Evolutionary conservation across 2,888 invertebrate species (phyloP).

Genomic region (Stenurella melanura): DNA sequence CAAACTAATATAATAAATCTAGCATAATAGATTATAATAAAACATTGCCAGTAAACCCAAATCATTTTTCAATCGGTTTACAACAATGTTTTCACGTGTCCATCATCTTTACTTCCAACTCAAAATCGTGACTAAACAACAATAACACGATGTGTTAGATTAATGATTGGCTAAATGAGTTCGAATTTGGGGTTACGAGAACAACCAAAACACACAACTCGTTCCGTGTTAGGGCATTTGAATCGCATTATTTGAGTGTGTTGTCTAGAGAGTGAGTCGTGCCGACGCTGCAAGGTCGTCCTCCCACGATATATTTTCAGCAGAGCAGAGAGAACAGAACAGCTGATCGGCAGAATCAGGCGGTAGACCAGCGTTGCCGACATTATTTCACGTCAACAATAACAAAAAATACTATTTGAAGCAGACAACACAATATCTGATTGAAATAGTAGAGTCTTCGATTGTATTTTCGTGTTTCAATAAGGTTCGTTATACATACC

Average conservation of each 20-base stretch:
- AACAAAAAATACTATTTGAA: neutral
- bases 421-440: too few species aligned
- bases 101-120: neutral
- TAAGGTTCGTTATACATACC: too few species aligned
- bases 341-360: constrained; percentile 43
- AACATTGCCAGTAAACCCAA: neutral
- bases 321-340: constrained; percentile 47
- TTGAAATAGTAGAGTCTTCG: too few species aligned
- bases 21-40: neutral
- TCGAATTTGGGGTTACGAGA: constrained; percentile 39
- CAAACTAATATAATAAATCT: neutral
- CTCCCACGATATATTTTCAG: constrained; percentile 61
- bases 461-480: too few species aligned
- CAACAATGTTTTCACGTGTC: constrained; percentile 1
- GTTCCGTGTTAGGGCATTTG: constrained; percentile 41
- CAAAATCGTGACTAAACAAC: constrained; percentile 11
- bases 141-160: constrained; percentile 23
- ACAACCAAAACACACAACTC: constrained; percentile 37
- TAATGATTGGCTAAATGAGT: constrained; percentile 36
- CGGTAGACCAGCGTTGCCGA: constrained; percentile 39
- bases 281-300: constrained; percentile 61
- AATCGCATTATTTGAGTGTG: constrained; percentile 42
- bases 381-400: constrained; percentile 10
- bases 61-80: constrained; percentile 5
- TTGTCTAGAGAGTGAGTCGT: constrained; percentile 39